phyloP scores from a whole-genome alignment of 2,888 invertebrate genomes.

The Drosophila anceps region DNA sequence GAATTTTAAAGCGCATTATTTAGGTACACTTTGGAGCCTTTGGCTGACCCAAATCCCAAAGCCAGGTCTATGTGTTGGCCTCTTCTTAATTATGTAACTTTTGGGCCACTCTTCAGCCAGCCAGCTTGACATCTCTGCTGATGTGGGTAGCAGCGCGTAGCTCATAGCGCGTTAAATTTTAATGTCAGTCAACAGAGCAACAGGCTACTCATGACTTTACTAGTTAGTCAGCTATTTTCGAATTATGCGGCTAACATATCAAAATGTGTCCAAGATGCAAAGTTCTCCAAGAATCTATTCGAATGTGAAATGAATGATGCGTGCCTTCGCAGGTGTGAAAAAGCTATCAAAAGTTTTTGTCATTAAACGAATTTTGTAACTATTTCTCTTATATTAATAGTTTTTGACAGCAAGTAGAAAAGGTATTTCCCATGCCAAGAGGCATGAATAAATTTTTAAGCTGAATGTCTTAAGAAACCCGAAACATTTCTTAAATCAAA shows the following conservation, averaged over 20 bases:
- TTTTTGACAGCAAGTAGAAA: background rate
- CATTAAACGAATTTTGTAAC: conserved; percentile 24
- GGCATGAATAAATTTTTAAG: background rate
- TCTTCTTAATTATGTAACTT: conserved; percentile 72
- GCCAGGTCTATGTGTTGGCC: conserved; percentile 70
- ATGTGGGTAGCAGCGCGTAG: conserved; percentile 16
- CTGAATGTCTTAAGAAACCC: background rate
- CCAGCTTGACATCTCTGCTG: conserved; percentile 49
- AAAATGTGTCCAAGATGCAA: conserved; percentile 16
- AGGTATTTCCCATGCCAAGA: background rate
- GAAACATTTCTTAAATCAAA: background rate
- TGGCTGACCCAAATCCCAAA: conserved; percentile 56
- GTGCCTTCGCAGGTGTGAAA: conserved; percentile 14
- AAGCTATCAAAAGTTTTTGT: conserved; percentile 20
- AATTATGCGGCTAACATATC: conserved; percentile 15
- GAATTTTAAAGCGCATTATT: conserved; percentile 60
- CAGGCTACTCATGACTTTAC: background rate
- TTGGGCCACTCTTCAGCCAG: conserved; percentile 32
- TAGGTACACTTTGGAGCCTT: conserved; percentile 18
- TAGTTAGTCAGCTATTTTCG: conserved; percentile 13
- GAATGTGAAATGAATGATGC: conserved; percentile 32
- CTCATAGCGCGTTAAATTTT: conserved; percentile 42
- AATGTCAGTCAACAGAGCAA: conserved; percentile 40
- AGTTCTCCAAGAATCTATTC: conserved; percentile 9
- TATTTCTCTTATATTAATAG: conserved; percentile 12